Conservation (phyloP, 2,797 vertebrate species). For the Numenius phaeopus region DNA sequence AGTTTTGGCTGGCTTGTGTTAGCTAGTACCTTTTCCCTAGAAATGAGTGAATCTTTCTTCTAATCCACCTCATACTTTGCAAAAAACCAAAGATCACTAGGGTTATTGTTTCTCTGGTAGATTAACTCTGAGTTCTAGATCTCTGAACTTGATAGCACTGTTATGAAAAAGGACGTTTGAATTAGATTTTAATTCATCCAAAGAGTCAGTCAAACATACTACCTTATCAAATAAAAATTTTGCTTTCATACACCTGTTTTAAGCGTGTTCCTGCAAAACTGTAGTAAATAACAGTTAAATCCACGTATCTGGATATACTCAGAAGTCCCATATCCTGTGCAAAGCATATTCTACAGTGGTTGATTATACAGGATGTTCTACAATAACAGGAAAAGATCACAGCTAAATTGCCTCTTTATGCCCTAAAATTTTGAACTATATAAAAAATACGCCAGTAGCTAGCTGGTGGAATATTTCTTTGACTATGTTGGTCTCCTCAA, state of each 20-base stretch:
- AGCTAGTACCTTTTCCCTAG: neutral
- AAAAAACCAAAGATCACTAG: neutral
- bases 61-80: neutral
- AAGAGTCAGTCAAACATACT: neutral
- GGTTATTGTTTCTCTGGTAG: neutral
- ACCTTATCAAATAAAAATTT: neutral
- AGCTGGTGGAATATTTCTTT: neutral
- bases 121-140: neutral
- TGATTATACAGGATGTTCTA: neutral
- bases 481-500: neutral
- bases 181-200: neutral
- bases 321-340: neutral
- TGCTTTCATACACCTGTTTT: neutral
- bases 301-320: neutral
- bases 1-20: neutral
- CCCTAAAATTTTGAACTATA: neutral
- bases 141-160: neutral
- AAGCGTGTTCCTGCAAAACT: neutral
- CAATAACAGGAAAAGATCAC: neutral
- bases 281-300: neutral
- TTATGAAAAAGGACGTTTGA: neutral
- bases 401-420: neutral
- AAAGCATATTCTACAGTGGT: neutral
- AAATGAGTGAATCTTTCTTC: neutral
- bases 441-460: neutral